These are phyloP conservation scores for Mixornis gularis DNA, from an alignment of 2,113 vertebrate species.

Conservation along the genomic window DNA sequence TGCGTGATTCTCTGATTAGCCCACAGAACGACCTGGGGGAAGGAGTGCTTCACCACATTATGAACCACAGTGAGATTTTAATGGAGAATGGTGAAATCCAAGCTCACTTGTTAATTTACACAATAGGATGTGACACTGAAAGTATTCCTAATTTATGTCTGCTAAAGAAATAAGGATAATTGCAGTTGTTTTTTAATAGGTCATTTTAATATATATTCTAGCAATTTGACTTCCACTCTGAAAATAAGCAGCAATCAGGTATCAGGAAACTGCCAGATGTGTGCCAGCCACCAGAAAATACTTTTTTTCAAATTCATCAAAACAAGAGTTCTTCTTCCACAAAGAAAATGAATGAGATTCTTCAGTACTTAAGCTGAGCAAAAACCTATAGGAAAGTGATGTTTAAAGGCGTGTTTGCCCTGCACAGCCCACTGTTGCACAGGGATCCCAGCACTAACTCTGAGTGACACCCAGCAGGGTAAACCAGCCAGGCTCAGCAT, in stretches of 20 bases:
- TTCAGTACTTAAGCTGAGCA: background rate
- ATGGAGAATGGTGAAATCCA: background rate
- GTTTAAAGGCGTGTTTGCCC: background rate
- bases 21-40: background rate
- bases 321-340: background rate
- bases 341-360: background rate
- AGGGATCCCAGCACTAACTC: background rate
- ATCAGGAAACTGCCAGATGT: background rate
- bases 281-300: background rate
- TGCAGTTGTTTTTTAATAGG: background rate
- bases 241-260: background rate
- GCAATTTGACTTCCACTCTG: background rate
- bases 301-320: background rate
- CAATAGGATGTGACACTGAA: background rate
- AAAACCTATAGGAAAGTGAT: background rate
- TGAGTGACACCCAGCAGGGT: background rate
- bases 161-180: background rate
- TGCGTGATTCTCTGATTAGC: background rate
- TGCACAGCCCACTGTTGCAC: background rate
- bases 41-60: background rate
- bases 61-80: slow-evolving; percentile 16
- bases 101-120: slow-evolving; percentile 25
- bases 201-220: background rate
- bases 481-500: background rate
- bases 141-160: background rate